Percentiles rank a stretch among this genome's conserved stretches.
phyloP scores from a whole-genome alignment of 2,797 vertebrate species.

The Danio jaintianensis region DNA sequence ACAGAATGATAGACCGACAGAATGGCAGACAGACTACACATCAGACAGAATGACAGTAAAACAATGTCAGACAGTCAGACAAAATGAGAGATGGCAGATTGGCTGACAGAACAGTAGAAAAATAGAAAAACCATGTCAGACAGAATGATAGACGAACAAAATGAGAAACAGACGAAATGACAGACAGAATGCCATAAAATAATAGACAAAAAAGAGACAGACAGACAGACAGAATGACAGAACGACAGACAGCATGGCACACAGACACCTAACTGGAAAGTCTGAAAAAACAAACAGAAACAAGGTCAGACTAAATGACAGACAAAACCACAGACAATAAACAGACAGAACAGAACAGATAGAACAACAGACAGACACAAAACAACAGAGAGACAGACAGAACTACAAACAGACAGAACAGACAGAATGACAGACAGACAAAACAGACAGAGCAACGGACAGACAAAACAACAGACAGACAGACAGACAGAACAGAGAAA shows the following conservation, averaged over 20 bases:
- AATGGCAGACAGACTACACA: fast-evolving
- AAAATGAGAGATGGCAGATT: too few species aligned
- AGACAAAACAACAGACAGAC: too few species aligned
- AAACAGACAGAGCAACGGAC: too few species aligned
- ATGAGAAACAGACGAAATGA: not conserved
- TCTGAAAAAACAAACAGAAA: not conserved
- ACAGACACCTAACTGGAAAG: not conserved
- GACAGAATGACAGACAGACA: not conserved
- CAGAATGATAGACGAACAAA: too few species aligned
- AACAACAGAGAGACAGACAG: too few species aligned
- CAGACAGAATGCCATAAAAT: not conserved
- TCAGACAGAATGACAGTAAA: not conserved
- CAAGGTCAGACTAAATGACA: not conserved
- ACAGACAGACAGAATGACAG: not conserved
- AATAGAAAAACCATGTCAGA: not conserved
- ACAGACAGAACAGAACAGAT: too few species aligned
- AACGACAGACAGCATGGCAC: not conserved
- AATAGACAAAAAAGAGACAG: not conserved
- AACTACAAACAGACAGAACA: too few species aligned
- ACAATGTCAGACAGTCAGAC: not conserved
- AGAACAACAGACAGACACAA: not conserved
- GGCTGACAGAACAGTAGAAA: fast-evolving
- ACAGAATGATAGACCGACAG: not conserved
- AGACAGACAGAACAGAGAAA: too few species aligned
- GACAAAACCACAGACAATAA: not conserved